Evolutionary conservation across 2,888 invertebrate genomes (phyloP).

Genomic region (Ethmia dodecea): DNA sequence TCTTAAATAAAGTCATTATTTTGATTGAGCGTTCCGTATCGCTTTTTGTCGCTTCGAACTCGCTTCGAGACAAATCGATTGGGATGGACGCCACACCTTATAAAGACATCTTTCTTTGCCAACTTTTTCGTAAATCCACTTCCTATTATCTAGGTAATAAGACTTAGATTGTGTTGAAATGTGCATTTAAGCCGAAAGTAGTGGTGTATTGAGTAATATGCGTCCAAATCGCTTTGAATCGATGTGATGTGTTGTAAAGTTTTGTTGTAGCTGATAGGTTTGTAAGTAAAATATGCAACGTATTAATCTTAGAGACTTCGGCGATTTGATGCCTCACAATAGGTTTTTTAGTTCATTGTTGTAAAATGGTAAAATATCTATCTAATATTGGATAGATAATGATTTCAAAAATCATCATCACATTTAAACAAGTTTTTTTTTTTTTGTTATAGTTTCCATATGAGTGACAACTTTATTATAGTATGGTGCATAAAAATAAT

Average conservation of each 20-base stretch:
- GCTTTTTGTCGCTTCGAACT: conserved; percentile 39
- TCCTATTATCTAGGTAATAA: not conserved
- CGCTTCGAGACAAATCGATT: conserved; percentile 65
- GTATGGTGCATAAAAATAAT: no score
- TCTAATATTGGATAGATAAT: no score
- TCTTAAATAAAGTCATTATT: conserved; percentile 77
- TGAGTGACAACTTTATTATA: no score
- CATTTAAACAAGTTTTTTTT: no score
- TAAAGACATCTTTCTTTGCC: conserved; percentile 32
- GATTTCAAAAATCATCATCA: no score
- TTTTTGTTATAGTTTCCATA: no score
- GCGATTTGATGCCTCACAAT: no score
- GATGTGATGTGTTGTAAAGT: conserved; percentile 28
- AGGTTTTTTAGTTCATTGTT: no score
- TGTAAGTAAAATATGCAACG: conserved; percentile 28
- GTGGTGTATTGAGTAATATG: conserved; percentile 45
- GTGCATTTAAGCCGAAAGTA: not conserved
- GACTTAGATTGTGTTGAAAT: not conserved
- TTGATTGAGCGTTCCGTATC: conserved; percentile 62
- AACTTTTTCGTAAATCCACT: not conserved
- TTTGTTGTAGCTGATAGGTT: conserved; percentile 30
- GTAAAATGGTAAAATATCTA: no score
- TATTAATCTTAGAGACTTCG: no score
- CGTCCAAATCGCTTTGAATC: conserved; percentile 55
- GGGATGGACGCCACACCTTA: conserved; percentile 55